Evolutionary conservation across 1,140 invertebrate genomes (phyloP), one percentile per base, ranked within the genome.

Genomic region (Heterodera carotae): DNA sequence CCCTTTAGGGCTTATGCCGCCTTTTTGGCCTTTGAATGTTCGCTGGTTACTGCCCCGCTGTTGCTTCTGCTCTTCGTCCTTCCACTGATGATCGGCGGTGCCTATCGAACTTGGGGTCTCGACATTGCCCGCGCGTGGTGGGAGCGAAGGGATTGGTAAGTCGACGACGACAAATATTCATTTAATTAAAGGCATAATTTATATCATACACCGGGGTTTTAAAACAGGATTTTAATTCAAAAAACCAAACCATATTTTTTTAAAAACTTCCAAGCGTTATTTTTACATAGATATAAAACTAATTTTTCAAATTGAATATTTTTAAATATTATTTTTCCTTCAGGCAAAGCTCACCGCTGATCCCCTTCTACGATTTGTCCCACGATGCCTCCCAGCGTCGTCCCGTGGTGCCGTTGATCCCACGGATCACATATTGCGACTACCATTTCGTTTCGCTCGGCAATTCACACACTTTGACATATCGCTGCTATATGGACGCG

Each of bases 51-150:
- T 31, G 76, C 78, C 29, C 78, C 78, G 6, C 67, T 79, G 34
- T 25, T 79, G n/a, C 67, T 79, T 18, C 36, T 79, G 48, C 3
- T 79, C 2, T 76, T 79, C 43, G 64, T 79, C 34, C 43, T 79
- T 8, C 78, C 78, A 18, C 39, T 79, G 15, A 71, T 79, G 78
- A 70, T 79, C 68, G 78, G 78, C 36, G 56, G 48, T 27, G 64
- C 69, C 64, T 79, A 79, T 27, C 78, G 78, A 0, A 53, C 74
- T 8, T 79, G 78, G 78, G 78, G 78, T 15, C 36, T 79, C 10
- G 78, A 79, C 59, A 79, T 79, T n/a, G 76, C 76, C 12, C 76
- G 78, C 18, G 78, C 78, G 33, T 79, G 78, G 78, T 79, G 76
- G 76, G 76, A 78, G 27, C 25, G 66, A 4, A 78, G 66, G 59